Evolutionary conservation across 2,888 invertebrate genomes (phyloP).

Genomic region (Drosophila tripunctata): DNA sequence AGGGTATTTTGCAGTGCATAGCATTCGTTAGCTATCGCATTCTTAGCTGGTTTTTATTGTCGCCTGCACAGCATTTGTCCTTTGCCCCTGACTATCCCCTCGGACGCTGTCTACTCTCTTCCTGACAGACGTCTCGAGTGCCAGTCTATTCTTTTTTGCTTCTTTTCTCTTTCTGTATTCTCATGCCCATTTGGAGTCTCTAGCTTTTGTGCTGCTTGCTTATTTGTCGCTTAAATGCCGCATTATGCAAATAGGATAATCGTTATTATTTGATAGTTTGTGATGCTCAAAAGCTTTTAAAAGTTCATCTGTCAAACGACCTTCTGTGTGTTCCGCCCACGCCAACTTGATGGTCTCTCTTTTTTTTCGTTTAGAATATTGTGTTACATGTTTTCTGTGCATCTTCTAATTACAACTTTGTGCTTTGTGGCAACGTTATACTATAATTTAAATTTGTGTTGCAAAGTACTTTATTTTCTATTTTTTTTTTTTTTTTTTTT

Average conservation of each 20-base stretch:
- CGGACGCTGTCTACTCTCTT: conserved; percentile 43
- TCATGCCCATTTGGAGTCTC: conserved; percentile 41
- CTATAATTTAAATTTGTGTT: conserved; percentile 32
- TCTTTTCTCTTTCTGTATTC: conserved; percentile 8
- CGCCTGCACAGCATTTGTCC: conserved; percentile 46
- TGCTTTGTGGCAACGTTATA: conserved; percentile 7
- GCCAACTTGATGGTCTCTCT: background rate
- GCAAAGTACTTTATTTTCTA: conserved; percentile 2
- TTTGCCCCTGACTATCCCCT: conserved; percentile 22
- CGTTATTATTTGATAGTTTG: conserved; percentile 80
- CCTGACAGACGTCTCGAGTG: conserved; percentile 74
- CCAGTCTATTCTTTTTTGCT: conserved; percentile 26
- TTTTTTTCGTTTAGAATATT: background rate
- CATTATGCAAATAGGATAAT: conserved; percentile 79
- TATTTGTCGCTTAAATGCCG: conserved; percentile 76
- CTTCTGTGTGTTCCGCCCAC: background rate
- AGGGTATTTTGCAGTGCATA: background rate
- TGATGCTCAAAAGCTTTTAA: conserved; percentile 72
- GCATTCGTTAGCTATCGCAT: background rate
- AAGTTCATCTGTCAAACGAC: conserved; percentile 55
- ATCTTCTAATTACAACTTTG: conserved; percentile 60
- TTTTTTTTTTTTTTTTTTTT: background rate
- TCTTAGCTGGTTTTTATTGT: conserved; percentile 44
- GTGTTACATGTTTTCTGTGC: background rate
- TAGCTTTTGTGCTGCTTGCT: conserved; percentile 56